Base-by-base conservation (phyloP, 1,140 invertebrate species). In the Aleiodes sp. region DNA sequence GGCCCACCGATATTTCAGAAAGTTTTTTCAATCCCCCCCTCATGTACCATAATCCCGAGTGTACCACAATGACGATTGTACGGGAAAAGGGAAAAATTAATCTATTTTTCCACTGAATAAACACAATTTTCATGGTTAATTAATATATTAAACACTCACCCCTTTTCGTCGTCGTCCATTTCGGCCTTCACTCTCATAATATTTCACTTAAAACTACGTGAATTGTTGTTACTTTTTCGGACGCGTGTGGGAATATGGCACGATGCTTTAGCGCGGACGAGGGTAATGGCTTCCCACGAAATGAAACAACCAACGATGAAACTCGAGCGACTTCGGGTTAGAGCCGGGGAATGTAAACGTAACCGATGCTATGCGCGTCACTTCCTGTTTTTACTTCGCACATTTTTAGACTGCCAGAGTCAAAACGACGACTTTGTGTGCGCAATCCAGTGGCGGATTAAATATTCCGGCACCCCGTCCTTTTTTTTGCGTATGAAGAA, bases 121-220 rank as follows among this genome's bases (percentile, higher is more conserved):
- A 24, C 41, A 7, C 4, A 0, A 68, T 66, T 68, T 65, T 26
- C 29, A 41, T 43, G 12, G 16, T n/a, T 66, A 35, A 31, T 37
- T 37, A 52, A 10, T 39, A 21, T 46, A 35, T 4, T 29, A 62
- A 64, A 43, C 64, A 78, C 83, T 85, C 73, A 87, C 86, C 86
- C 86, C 83, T 87, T 87, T 83, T 88, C 87, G 77, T 88, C 87
- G 81, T 88, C 87, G 77, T 88, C 87, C 86, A 87, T 87, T 76
- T 88, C 87, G 82, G 79, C 84, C 82, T 88, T 88, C 75, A 87
- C 87, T 86, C 87, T 86, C 87, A 88, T 88, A 84, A 81, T 87
- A 85, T 85, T 83, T 82, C 80, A 84, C 82, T 84, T 84, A 84
- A 79, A 85, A 86, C 82, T 84, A 84, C 78, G 70, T 77, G 73